Conservation (phyloP, 2,888 invertebrate species). For the Epinotia bilunana region DNA sequence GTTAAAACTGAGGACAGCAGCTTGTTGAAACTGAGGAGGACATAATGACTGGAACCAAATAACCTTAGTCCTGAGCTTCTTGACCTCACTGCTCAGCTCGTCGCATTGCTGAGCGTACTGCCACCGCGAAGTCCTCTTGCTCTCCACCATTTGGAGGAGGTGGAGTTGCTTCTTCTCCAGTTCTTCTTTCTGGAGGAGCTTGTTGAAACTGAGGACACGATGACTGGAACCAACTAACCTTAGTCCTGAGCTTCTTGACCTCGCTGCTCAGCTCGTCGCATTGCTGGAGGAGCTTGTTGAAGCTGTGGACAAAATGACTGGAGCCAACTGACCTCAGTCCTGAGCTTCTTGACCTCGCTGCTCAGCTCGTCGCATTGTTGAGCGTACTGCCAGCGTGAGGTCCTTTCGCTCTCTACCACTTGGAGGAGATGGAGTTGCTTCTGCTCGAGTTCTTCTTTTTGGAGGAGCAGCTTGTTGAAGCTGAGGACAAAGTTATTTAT, state of each 20-base stretch:
- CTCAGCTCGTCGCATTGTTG: constrained; percentile 96
- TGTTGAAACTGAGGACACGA: constrained; percentile 89
- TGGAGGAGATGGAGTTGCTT: constrained; percentile 95
- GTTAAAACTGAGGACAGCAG: constrained; percentile 88
- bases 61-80: constrained; percentile 94
- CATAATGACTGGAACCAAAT: constrained; percentile 30
- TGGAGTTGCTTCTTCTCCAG: constrained; percentile 89
- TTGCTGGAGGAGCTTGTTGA: constrained; percentile 94
- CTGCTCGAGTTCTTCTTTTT: constrained; percentile 96
- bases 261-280: constrained; percentile 95
- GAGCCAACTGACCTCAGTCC: constrained; percentile 88
- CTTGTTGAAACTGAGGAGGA: constrained; percentile 87
- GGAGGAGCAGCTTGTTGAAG: constrained; percentile 66
- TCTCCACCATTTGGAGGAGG: too few relatives aligned
- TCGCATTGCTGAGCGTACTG: constrained; percentile 89
- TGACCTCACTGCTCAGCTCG: constrained; percentile 94
- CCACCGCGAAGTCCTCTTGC: too few relatives aligned
- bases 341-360: constrained; percentile 93
- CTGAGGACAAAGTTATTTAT: too few relatives aligned
- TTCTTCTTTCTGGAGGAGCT: constrained; percentile 95
- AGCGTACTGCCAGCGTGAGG: constrained; percentile 96
- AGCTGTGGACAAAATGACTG: constrained; percentile 82
- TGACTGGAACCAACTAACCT: constrained; percentile 82
- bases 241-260: constrained; percentile 94
- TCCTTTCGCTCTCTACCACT: constrained; percentile 95